These are phyloP conservation scores for Sorex maritimensis DNA, from an alignment of 2,797 vertebrate genomes.

Conservation along the genomic window DNA sequence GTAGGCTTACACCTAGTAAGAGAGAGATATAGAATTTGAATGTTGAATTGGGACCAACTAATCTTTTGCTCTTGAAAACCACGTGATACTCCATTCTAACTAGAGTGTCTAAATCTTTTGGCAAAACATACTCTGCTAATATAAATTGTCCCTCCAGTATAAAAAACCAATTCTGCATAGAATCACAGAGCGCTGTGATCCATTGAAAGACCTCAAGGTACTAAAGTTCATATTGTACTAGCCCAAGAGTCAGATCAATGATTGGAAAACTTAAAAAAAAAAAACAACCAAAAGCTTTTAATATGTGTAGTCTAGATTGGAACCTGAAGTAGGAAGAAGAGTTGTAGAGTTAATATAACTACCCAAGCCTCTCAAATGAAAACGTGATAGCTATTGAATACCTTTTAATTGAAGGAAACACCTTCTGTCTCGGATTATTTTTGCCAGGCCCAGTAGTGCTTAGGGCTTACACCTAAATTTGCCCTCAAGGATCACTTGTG, in stretches of 20 bases:
- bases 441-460: too few species aligned
- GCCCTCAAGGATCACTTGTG: too few species aligned
- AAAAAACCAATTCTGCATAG: neutral
- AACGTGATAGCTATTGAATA: neutral
- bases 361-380: neutral
- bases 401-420: neutral
- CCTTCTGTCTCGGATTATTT: too few species aligned
- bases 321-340: neutral
- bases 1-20: neutral
- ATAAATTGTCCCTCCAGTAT: neutral
- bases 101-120: neutral
- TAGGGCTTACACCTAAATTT: too few species aligned
- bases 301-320: neutral
- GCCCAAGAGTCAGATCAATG: constrained; percentile 3
- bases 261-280: neutral
- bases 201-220: constrained; percentile 9
- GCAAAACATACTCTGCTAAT: constrained; percentile 14
- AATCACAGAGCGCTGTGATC: neutral
- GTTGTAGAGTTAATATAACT: neutral
- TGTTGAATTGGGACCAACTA: neutral
- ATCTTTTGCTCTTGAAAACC: neutral
- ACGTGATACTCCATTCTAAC: neutral
- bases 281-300: neutral
- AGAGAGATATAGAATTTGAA: neutral
- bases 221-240: neutral